Base-by-base conservation (phyloP, 1,140 invertebrate species). In the Brachionus plicatilis region DNA sequence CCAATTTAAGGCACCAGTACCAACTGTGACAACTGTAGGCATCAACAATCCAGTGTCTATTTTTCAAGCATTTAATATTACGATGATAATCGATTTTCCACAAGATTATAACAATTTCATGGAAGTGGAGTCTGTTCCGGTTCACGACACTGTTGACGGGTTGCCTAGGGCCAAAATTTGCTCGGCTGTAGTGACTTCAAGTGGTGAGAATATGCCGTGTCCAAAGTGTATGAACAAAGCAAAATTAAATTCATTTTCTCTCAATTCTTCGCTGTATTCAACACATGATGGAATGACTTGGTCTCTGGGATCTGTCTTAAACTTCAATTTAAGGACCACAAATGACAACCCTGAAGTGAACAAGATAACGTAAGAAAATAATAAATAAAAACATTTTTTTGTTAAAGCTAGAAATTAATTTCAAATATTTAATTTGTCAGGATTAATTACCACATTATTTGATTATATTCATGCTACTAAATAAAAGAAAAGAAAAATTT, bases 121-220 rank as follows among this genome's bases (percentile, higher is more conserved):
- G 8, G 60, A 68, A 17, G 50, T 83, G 5, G 80, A 83, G 20
- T 50, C 79, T 60, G 20, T 82, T 60, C 79, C 79, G 2, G 27
- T 37, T 33, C 79, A 87, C 9, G 87, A 86, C 2, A 85, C 85
- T 9, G 76, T 86, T 9, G 85, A 87, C 24, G 85, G 86, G 45
- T 83, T 87, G 24, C 86, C 85, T 29, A 43, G 66, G 9, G 47
- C 68, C 11, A 84, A 86, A 79, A 33, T 87, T 7, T 86, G 86
- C 56, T 66, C 68, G 3, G 56, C 86, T 2, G 24, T n/a, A 5
- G 60, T 86, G 1, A 37, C 43, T 8, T 84, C 20, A 6, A 79
- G 50, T 27, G 86, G 86, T 4, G 83, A 85, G 37, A 87, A 87
- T 68, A 14, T 87, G 6, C 83, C 86, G 1, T 86, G 86, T 82